These are phyloP conservation scores for Eupithecia subfuscata DNA, from an alignment of 2,888 invertebrate species.

Conservation along the genomic window DNA sequence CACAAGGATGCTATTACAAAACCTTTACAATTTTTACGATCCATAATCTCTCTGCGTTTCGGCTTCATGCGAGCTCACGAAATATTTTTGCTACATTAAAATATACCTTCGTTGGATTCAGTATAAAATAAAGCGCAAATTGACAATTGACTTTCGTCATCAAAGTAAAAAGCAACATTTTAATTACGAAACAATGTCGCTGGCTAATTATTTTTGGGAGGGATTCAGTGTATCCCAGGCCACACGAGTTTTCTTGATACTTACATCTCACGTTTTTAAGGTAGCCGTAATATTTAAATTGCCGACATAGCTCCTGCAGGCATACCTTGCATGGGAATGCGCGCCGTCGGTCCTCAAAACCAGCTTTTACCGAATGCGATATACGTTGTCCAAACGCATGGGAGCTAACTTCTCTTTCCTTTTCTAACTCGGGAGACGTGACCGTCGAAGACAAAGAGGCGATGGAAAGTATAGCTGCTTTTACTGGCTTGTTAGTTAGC, in stretches of 20 bases:
- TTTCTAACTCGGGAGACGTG: constrained; percentile 67
- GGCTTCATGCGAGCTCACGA: constrained; percentile 54
- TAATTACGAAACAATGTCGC: constrained; percentile 79
- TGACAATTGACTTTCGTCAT: constrained; percentile 68
- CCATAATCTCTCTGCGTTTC: constrained; percentile 71
- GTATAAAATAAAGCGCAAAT: constrained; percentile 69
- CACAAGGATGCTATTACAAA: constrained; percentile 51
- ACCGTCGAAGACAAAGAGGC: constrained; percentile 68
- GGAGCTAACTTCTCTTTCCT: constrained; percentile 65
- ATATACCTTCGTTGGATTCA: constrained; percentile 63
- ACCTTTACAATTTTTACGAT: constrained; percentile 71
- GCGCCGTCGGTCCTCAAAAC: constrained; percentile 77
- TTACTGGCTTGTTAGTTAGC: constrained; percentile 72
- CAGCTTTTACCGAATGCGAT: constrained; percentile 80
- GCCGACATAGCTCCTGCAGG: constrained; percentile 81
- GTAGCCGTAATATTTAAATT: constrained; percentile 83
- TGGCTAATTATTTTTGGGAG: constrained; percentile 71
- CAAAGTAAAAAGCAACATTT: constrained; percentile 66
- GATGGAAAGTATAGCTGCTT: constrained; percentile 72
- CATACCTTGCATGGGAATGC: constrained; percentile 83
- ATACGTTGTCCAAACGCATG: constrained; percentile 72
- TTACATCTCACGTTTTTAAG: constrained; percentile 82
- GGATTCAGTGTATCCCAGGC: constrained; percentile 75
- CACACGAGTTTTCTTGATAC: constrained; percentile 80
- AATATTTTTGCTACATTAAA: constrained; percentile 65